Evolutionary conservation across 2,888 invertebrate genomes (phyloP), one percentile per base, ranked within the genome.

Genomic region (Rhogogaster chlorosoma): DNA sequence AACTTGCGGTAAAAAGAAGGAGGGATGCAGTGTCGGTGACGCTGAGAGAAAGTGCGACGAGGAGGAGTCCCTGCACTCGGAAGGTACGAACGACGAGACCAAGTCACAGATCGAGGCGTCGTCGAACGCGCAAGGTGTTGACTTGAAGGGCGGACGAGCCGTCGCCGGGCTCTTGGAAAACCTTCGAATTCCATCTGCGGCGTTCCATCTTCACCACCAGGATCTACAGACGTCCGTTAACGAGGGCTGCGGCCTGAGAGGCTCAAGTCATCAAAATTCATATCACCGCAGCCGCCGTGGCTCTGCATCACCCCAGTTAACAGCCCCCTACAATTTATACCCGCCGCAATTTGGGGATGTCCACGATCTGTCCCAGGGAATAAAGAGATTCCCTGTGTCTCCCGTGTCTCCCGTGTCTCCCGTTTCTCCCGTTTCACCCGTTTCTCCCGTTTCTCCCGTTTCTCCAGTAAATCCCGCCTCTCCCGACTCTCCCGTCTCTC

Each of bases 1-100:
- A 53, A 94, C 94, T 0, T 95, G 95, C 85, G 91, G 92, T 42
- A 93, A 93, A 86, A 91, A 89, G 77, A 92, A 91, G 80, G 92
- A 92, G 0, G 91, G 89, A 0, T 90, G 90, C 86, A 22, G 42
- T 15, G 80, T 42, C n/a, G 78, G 57, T 22, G 89, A 89, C 0
- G 49, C 18, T n/a, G 89, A 89, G 22, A 67, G 75, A 38, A 67
- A 71, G 73, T 80, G 57, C 49, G 78, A 57, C 78, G 78, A 57
- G 10, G 78, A 80, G 10, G 71, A 71, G 49, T 36, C 38, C 22
- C 57, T 9, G n/a, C 49, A 73, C 38, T 77, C 77, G 18, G 29
- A 57, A 57, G 36, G 26, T 6, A 6, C 36, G 18, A 45, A 49
- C 22, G 77, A 71, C 15, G 53, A 36, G 22, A n/a, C 78, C 12